Evolutionary conservation across 92 coral and sea anemone genomes (phyloP), one percentile per base, ranked within the genome.

Genomic region (Pocillopora meandrina): DNA sequence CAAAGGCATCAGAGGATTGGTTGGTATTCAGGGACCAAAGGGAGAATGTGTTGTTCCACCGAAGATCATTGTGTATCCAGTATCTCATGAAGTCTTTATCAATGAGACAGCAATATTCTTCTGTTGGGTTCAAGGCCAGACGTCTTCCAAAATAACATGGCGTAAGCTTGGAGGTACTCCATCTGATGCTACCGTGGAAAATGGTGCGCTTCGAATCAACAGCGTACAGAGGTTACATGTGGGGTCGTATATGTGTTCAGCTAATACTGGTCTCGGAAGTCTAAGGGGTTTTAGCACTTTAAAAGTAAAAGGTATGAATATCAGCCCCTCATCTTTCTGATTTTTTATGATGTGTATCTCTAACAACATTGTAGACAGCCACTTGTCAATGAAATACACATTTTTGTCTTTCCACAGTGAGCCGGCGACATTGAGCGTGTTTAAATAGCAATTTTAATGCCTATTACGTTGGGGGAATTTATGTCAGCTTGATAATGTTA

Each of bases 221-320:
- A 26, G 26, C 26, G 26, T 26, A 26, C 26, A 26, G 0, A 0
- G 26, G 20, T 56, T 67, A 12, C 84, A 80, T 52, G 36, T 9
- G 23, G 84, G 84, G 34, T 80, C 67, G 18, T 80, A 67, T 56
- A 23, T 80, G 11, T 80, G 84, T 35, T 67, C 84, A 1, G 84
- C 31, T 1, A 1, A 55, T 56, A 80, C 84, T 15, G 57, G 56
- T 55, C 6, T 56, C 57, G 84, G 84, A 34, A 56, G 13, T 8
- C 16, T 80, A 5, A 31, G 23, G 64, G 84, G 75, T 15, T 19
- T 80, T 1, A 26, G 65, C 67, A 56, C 21, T 16, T 68, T 80
- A 26, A 49, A 31, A 11, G 3, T 80, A 10, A 80, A 80, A 80
- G 84, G 84, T 80, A 57, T 19, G 33, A 52, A 65, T 21, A 21